Evolutionary conservation across 2,888 invertebrate species (phyloP).

Genomic region (Rhagophthalmus giganteus): DNA sequence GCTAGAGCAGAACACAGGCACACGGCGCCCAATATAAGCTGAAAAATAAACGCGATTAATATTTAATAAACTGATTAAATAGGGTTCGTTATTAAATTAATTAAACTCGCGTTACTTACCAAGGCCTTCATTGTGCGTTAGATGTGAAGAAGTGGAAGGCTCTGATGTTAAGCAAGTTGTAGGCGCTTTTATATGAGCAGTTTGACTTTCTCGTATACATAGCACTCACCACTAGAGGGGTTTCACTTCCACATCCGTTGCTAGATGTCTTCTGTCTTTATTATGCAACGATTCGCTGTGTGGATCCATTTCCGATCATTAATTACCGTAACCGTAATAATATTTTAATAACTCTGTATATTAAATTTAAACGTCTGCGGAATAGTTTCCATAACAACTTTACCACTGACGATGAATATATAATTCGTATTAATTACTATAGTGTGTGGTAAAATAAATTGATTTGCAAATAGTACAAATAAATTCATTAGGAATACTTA

Average conservation of each 20-base stretch:
- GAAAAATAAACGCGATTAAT: conserved; percentile 40
- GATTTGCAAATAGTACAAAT: too few species aligned
- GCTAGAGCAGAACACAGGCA: conserved; percentile 55
- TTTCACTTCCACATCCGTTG: conserved; percentile 54
- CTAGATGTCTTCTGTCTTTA: conserved; percentile 20
- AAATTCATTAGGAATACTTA: too few species aligned
- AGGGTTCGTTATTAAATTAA: too few species aligned
- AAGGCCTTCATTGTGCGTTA: conserved; percentile 53
- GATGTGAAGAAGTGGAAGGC: conserved; percentile 41
- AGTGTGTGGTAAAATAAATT: too few species aligned
- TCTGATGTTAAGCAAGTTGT: conserved; percentile 39
- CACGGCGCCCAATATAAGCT: conserved; percentile 51
- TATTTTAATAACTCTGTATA: too few species aligned
- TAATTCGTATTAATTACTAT: neutral
- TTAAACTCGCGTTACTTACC: conserved; percentile 47
- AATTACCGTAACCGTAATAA: conserved; percentile 8
- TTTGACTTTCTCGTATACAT: conserved; percentile 50
- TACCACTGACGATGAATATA: neutral
- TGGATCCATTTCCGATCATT: conserved; percentile 23
- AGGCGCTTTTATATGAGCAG: conserved; percentile 49
- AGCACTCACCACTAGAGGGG: conserved; percentile 48
- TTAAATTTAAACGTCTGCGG: too few species aligned
- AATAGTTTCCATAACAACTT: too few species aligned
- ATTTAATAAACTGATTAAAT: conserved; percentile 2
- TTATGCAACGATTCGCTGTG: conserved; percentile 25